phyloP scores from a whole-genome alignment of 2,113 vertebrate species.

The Coreoperca whiteheadi region DNA sequence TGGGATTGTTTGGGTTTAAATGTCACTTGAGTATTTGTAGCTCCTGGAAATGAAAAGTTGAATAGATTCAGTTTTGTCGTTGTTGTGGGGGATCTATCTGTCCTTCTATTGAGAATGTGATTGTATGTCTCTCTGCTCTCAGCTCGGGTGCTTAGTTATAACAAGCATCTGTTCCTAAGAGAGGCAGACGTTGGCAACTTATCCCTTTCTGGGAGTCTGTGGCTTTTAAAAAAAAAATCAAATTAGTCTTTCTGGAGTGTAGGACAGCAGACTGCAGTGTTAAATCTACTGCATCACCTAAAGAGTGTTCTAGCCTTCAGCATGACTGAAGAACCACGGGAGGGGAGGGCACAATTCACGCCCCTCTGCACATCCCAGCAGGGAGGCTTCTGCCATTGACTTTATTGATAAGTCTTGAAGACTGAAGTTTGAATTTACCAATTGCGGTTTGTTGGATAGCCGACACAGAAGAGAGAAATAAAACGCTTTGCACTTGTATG shows the following conservation, averaged over 20 bases:
- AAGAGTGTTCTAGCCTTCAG: neutral
- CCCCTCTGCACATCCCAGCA: neutral
- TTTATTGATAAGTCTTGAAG: neutral
- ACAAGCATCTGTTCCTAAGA: neutral
- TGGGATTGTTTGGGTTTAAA: slow-evolving; percentile 21
- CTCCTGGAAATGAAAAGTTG: neutral
- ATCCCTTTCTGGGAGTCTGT: neutral
- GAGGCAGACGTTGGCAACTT: neutral
- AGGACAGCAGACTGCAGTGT: neutral
- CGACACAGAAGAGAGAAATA: neutral
- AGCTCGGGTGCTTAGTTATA: neutral
- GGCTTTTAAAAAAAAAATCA: too few species aligned
- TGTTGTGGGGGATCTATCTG: neutral
- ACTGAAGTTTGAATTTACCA: neutral
- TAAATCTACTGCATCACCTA: neutral
- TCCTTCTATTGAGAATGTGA: neutral
- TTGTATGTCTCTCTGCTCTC: neutral
- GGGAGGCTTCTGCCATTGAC: neutral
- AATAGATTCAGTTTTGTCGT: neutral
- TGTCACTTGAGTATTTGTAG: slow-evolving; percentile 11
- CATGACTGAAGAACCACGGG: neutral
- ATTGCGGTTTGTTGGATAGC: neutral
- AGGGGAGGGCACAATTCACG: neutral
- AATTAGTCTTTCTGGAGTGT: neutral
- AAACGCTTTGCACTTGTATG: neutral